Base-by-base conservation (phyloP, 2,888 invertebrate genomes). In the Bombylius major region DNA sequence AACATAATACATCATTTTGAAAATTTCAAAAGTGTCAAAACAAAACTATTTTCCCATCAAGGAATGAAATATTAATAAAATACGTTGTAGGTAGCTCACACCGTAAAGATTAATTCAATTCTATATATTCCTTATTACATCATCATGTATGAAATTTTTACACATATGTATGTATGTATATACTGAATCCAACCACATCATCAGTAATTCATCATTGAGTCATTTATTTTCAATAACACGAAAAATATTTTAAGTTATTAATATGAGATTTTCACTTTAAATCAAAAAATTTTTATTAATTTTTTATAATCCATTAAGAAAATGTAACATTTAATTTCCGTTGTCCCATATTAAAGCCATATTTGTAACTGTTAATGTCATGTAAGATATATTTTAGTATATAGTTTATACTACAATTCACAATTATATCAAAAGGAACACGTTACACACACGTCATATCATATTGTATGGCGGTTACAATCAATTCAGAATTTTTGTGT, bases 1-100 rank as follows among this genome's bases (percentile, higher is more conserved):
- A n/a, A n/a, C 12, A 51, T 42, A 51, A 55, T 55, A 51, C 47
- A 55, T 55, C 55, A 55, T 47, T 51, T 55, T 32, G 32, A 51
- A 23, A 55, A 55, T 47, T 55, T 55, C 51, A 51, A 55, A 51
- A 55, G 51, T 55, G 56, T 53, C 56, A 56, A 56, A 56, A 56
- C 56, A 56, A 56, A 50, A 50, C 56, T 52, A 50, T 53, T 49
- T 56, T 44, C 56, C 56, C 56, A 56, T 56, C 52, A 45, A 45
- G 42, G 50, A 44, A 48, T 49, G 49, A 56, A 23, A 52, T 52
- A 56, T 56, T 56, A 56, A 56, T 56, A 53, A 49, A 48, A 46
- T 44, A 44, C 39, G 46, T 48, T 32, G 54, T 42, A 46, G n/a
- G 6, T 46, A 23, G 14, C 46, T n/a, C 7, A 44, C 44, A 36